phyloP scores from a whole-genome alignment of 2,797 vertebrate species.

The Notoglanidium macrostoma region DNA sequence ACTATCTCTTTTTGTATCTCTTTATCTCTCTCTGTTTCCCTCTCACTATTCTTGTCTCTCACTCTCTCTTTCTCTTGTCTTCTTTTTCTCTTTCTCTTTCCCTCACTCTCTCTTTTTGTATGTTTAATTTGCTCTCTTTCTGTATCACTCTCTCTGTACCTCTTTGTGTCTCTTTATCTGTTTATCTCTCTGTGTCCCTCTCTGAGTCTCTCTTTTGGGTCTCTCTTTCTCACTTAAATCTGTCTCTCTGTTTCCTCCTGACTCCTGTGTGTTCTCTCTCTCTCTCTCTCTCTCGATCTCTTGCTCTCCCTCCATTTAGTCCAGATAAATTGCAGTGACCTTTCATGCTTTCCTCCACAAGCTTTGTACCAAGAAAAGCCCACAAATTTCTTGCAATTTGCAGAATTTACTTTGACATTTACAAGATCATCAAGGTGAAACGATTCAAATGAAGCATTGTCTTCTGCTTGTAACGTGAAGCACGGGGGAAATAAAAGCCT shows the following conservation, averaged over 20 bases:
- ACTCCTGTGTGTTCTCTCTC: background rate
- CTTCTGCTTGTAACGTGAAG: background rate
- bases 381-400: slow-evolving; percentile 14
- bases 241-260: background rate
- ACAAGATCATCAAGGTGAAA: slow-evolving; percentile 21
- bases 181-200: background rate
- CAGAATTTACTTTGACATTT: slow-evolving; percentile 26
- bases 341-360: slow-evolving; percentile 5
- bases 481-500: background rate
- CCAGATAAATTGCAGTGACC: slow-evolving; percentile 24
- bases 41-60: background rate
- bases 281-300: background rate
- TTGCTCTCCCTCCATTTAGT: slow-evolving; percentile 5
- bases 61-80: background rate
- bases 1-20: background rate
- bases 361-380: background rate
- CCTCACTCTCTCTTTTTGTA: background rate
- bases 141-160: background rate
- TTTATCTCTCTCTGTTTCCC: background rate
- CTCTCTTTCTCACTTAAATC: background rate
- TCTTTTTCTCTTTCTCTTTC: background rate
- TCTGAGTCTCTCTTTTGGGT: too few species aligned
- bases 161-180: background rate
- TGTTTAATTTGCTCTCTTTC: background rate
- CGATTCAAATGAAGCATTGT: background rate